Base-by-base conservation (phyloP, 2,113 vertebrate genomes). In the Raja brachyura region DNA sequence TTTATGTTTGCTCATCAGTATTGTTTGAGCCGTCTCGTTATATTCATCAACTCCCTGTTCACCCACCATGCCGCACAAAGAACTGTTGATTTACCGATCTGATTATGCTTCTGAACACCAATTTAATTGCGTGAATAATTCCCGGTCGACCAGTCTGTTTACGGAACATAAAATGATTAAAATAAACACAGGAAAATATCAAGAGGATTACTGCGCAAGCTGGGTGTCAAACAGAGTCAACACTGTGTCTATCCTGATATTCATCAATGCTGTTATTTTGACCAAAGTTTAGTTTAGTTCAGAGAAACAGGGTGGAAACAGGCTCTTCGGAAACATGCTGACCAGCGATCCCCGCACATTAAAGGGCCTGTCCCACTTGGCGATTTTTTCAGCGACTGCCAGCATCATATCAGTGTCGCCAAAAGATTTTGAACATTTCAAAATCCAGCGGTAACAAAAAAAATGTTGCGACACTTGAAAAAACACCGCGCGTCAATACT, bases 91-190 rank as follows among this genome's bases (percentile, higher is more conserved):
- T 92, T 54, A 73, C 39, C 48, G n/a, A 73, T 6, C 56, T 63
- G 83, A 63, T 86, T 86, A 86, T 86, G n/a, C 56, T 54, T 92
- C 66, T 14, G 73, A 92, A 92, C 66, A 92, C 20, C 48, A 25
- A 73, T 73, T 48, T 39, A 39, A 10, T 73, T 54, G 90, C 16
- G 28, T 73, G 90, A 54, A 54, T 20, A 48, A 73, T 39, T 22
- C 63, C 63, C 28, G 33, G 25, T 73, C 9, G 33, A 92, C 90
- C 31, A 83, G 54, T 20, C 7, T 18, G 18, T 83, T 4, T 16
- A 22, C 25, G 25, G 66, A 66, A 73, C 90, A 73, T 0, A 73
- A 54, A 92, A 92, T n/a, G n/a, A 92, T 73, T 28, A 73, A 63
- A 92, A 68, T 66, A 92, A 66, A 73, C 13, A 33, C 33, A 6